Percentiles rank a stretch among this genome's conserved stretches.
phyloP scores from a whole-genome alignment of 2,113 vertebrate genomes.

The Copsychus sechellarum region DNA sequence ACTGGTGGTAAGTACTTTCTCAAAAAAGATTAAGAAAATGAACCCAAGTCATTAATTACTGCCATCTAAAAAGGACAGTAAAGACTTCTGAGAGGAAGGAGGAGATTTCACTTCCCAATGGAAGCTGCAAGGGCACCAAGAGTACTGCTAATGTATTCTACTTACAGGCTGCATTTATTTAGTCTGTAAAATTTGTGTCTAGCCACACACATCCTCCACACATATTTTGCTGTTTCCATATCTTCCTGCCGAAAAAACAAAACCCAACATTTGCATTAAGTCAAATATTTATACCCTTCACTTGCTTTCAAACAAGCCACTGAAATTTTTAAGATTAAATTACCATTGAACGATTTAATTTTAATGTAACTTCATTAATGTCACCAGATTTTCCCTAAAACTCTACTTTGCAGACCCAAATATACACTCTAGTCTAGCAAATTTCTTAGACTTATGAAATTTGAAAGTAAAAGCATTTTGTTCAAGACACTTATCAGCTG shows the following conservation, averaged over 20 bases:
- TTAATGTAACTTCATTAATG: not conserved
- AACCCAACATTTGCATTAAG: not conserved
- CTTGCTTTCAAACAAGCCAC: not conserved
- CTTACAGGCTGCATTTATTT: slow-evolving; percentile 95
- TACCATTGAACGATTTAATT: fast-evolving
- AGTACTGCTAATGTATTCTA: slow-evolving; percentile 29
- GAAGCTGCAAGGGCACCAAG: not conserved
- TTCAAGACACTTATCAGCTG: not conserved
- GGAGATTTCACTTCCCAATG: not conserved
- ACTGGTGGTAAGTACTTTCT: not conserved
- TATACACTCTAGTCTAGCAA: not conserved
- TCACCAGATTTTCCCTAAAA: not conserved
- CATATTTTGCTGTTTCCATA: slow-evolving; percentile 98
- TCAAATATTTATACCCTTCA: not conserved
- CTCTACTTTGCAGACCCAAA: not conserved
- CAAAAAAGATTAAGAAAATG: not conserved
- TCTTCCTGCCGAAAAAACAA: slow-evolving; percentile 86
- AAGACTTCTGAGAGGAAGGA: not conserved
- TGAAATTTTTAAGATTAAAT: not conserved
- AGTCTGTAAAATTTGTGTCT: slow-evolving; percentile 97
- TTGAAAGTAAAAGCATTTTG: not conserved
- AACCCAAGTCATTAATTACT: not conserved
- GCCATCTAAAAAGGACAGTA: not conserved
- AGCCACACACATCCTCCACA: slow-evolving; percentile 95
- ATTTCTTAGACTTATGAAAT: not conserved